Evolutionary conservation across 2,113 vertebrate genomes (phyloP).

Genomic region (Cairina moschata): DNA sequence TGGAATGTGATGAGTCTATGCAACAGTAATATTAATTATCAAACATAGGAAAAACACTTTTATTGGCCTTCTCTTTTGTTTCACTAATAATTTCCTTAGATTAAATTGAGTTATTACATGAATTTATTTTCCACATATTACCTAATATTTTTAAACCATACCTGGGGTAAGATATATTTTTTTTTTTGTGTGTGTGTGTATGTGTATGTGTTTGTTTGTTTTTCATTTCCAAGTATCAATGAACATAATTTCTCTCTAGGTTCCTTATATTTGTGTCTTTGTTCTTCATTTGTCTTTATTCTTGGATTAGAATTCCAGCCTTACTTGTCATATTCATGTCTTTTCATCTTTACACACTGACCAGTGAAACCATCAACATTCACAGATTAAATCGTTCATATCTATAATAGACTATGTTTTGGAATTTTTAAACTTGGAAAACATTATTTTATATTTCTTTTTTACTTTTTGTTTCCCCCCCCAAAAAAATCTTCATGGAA

Average conservation of each 20-base stretch:
- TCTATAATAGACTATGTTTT: accelerated
- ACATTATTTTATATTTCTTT: neutral
- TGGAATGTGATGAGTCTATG: neutral
- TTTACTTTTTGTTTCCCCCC: neutral
- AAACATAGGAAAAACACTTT: neutral
- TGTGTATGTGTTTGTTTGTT: neutral
- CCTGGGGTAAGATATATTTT: neutral
- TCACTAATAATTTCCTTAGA: neutral
- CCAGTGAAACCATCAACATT: neutral
- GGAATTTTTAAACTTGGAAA: neutral
- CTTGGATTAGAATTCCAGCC: neutral
- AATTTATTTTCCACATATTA: neutral
- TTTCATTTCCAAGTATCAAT: neutral
- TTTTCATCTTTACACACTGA: neutral
- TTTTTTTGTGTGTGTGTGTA: neutral
- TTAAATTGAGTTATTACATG: neutral
- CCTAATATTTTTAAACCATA: neutral
- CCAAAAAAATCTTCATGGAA: neutral
- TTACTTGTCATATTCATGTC: neutral
- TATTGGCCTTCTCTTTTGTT: neutral
- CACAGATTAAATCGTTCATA: neutral
- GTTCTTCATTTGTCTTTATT: neutral
- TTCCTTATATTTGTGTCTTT: neutral
- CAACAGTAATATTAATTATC: neutral
- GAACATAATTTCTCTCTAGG: neutral